Conservation (phyloP, 92 coral and sea anemone genomes). For the Virgularia gustaviana region DNA sequence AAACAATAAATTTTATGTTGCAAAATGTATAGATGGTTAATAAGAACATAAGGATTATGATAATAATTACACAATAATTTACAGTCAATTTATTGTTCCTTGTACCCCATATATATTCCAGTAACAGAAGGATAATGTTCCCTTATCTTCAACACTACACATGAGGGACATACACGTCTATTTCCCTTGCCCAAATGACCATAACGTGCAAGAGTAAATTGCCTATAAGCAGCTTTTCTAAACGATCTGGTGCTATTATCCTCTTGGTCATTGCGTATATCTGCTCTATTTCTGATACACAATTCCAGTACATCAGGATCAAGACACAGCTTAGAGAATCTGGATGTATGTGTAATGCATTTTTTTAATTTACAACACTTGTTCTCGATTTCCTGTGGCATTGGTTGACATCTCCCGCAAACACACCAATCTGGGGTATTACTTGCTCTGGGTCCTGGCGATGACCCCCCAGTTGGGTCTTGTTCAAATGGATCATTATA, state of each 20-base stretch:
- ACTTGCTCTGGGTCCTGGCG: background rate
- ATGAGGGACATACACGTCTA: background rate
- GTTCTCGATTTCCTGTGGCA: slow-evolving; percentile 48
- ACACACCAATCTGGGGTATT: slow-evolving; percentile 43
- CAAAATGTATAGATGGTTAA: background rate
- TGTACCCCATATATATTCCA: slow-evolving; percentile 9
- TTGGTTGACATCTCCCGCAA: slow-evolving; percentile 40
- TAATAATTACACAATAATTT: too few species aligned
- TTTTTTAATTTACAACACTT: slow-evolving; percentile 44
- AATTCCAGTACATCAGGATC: slow-evolving; percentile 60
- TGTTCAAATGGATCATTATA: too few species aligned
- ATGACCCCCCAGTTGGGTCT: too few species aligned
- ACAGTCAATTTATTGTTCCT: background rate
- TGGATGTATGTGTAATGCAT: slow-evolving; percentile 34
- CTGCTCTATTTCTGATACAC: slow-evolving; percentile 21
- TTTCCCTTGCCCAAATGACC: slow-evolving; percentile 12
- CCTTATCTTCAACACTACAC: slow-evolving; percentile 9
- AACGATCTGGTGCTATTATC: slow-evolving; percentile 53
- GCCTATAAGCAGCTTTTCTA: slow-evolving; percentile 46
- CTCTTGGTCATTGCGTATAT: slow-evolving; percentile 50
- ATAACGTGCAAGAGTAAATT: slow-evolving; percentile 25
- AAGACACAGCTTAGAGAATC: slow-evolving; percentile 45
- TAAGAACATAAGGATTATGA: background rate
- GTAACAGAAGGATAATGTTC: background rate
- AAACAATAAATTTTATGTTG: background rate